Percentiles rank a stretch among this genome's conserved stretches.
These are phyloP conservation scores for Tethea ocularis DNA, from an alignment of 2,888 invertebrate species.

Conservation along the genomic window DNA sequence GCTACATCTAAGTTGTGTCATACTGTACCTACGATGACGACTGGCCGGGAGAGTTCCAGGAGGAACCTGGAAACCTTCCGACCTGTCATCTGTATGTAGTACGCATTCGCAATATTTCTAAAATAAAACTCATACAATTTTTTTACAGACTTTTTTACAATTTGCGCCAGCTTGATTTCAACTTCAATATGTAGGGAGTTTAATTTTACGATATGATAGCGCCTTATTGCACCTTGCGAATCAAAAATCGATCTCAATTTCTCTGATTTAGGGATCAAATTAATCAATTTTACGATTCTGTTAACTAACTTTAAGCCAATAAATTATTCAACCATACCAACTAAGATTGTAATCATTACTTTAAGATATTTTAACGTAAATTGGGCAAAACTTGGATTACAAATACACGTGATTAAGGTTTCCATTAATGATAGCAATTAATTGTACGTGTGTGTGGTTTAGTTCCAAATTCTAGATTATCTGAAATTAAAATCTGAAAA, in stretches of 20 bases:
- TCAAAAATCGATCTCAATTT: not conserved
- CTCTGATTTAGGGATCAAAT: not conserved
- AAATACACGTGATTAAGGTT: not conserved
- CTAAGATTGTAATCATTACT: constrained; percentile 11
- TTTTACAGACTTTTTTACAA: too few species aligned
- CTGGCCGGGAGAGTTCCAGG: too few species aligned
- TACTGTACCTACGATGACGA: too few species aligned
- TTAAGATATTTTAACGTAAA: constrained; percentile 10
- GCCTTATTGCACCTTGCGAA: too few species aligned
- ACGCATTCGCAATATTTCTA: too few species aligned
- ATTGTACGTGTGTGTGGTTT: not conserved
- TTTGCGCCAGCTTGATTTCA: too few species aligned
- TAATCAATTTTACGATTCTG: constrained; percentile 20
- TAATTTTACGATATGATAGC: too few species aligned
- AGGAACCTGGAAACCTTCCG: too few species aligned
- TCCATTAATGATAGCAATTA: not conserved
- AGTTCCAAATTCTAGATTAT: not conserved
- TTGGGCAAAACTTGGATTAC: not conserved
- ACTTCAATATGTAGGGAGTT: too few species aligned
- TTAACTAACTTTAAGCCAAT: constrained; percentile 23
- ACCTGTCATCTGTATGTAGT: too few species aligned
- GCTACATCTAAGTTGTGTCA: too few species aligned
- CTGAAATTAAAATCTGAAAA: not conserved
- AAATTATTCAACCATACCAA: constrained; percentile 22
- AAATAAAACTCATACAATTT: too few species aligned